Evolutionary conservation across 2,888 invertebrate species (phyloP).

Genomic region (Acronicta alni): DNA sequence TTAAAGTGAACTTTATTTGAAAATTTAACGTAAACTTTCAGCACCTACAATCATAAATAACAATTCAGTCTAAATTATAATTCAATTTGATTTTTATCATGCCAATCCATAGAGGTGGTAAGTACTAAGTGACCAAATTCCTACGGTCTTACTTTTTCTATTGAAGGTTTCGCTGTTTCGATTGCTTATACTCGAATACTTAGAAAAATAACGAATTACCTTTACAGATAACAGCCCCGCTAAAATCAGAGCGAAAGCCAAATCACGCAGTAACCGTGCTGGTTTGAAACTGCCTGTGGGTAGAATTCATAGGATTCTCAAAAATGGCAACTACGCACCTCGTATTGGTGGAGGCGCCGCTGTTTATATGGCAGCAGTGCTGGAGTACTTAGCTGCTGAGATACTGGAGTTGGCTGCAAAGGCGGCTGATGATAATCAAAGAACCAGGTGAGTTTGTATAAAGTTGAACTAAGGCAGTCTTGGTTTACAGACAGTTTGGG

Average conservation of each 20-base stretch:
- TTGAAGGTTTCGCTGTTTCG: too few relatives aligned
- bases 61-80: too few relatives aligned
- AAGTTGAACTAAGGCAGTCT: not conserved
- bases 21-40: too few relatives aligned
- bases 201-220: not conserved
- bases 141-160: too few relatives aligned
- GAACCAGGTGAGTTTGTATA: slow-evolving; percentile 79
- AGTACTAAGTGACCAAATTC: slow-evolving; percentile 3
- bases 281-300: slow-evolving; percentile 90
- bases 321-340: slow-evolving; percentile 91
- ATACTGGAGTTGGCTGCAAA: slow-evolving; percentile 91
- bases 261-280: slow-evolving; percentile 87
- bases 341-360: slow-evolving; percentile 88
- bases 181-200: too few relatives aligned
- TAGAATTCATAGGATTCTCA: slow-evolving; percentile 89
- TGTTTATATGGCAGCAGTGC: slow-evolving; percentile 89
- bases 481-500: too few relatives aligned
- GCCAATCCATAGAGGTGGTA: slow-evolving; percentile 26
- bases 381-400: slow-evolving; percentile 92
- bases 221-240: slow-evolving; percentile 33
- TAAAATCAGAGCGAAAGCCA: slow-evolving; percentile 73
- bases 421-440: slow-evolving; percentile 92
- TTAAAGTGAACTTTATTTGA: too few relatives aligned
- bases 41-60: too few relatives aligned
- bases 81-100: not conserved